phyloP scores from a whole-genome alignment of 2,113 vertebrate species.

The Stegastes partitus region DNA sequence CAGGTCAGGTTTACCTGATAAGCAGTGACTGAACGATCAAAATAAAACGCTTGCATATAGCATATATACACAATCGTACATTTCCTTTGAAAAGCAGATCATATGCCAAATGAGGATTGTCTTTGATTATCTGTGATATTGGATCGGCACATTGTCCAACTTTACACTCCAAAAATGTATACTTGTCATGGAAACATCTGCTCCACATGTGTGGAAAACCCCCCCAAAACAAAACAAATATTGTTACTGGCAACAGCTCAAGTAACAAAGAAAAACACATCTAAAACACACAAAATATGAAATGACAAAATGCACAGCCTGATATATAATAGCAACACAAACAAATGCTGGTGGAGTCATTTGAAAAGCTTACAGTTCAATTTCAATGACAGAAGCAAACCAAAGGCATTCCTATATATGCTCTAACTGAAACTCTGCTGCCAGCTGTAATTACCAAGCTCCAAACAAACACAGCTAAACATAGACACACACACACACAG shows the following conservation, averaged over 20 bases:
- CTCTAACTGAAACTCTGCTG: constrained; percentile 53
- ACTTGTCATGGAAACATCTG: not conserved
- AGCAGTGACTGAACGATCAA: too few relatives aligned
- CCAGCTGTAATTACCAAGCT: constrained; percentile 68
- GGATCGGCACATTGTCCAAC: too few relatives aligned
- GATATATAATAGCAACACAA: not conserved
- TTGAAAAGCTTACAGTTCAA: constrained; percentile 10
- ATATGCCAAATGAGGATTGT: too few relatives aligned
- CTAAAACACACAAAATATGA: constrained; percentile 2
- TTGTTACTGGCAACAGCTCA: not conserved
- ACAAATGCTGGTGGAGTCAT: not conserved
- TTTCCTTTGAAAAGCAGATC: too few relatives aligned
- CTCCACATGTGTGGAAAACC: too few relatives aligned
- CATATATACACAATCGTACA: too few relatives aligned
- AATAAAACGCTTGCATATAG: too few relatives aligned
- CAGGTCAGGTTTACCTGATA: too few relatives aligned
- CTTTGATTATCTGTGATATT: too few relatives aligned
- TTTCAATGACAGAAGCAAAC: constrained; percentile 47
- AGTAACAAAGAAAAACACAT: not conserved
- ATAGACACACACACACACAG: constrained; percentile 48
- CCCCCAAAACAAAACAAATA: too few relatives aligned
- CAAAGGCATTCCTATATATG: constrained; percentile 58
- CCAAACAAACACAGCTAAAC: constrained; percentile 71
- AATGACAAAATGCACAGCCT: not conserved
- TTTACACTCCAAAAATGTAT: not conserved